Base-by-base conservation (phyloP, 35 echinoderm and acorn worm species). In the Holothuria glaberrima region DNA sequence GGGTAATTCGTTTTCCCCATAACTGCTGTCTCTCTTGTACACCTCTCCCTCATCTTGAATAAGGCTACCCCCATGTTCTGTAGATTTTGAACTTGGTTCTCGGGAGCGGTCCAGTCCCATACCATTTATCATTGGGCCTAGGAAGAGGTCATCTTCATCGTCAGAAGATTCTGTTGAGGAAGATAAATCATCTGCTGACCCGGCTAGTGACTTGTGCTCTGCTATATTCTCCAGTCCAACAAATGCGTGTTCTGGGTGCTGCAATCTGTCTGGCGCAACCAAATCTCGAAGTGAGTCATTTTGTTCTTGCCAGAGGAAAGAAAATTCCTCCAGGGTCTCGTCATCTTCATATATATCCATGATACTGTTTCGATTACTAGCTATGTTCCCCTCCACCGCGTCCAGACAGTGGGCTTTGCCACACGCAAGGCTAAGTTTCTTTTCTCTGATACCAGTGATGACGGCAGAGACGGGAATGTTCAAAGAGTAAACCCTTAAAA, bases 381-480 rank as follows among this genome's bases (percentile, higher is more conserved):
- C 61, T 52, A 87, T 67, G 65, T 71, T 71, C 9, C 85, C 85
- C 85, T 87, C 85, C 10, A 70, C 85, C 0, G 65, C 85, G 38
- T 87, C 85, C 13, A 44, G 4, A 41, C 85, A 87, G 44, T 46
- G 38, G 5, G 85, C 24, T 27, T 54, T 72, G 27, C 83, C 68
- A 21, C 91, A 90, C n/a, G 81, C 69, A 0, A 96, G 80, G 24
- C 94, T 96, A 18, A 96, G 54, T 21, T 88, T 92, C 48, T 89
- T 82, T 31, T 96, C 91, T 28, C 82, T 64, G 32, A 96, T 87
- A 6, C 87, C 91, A 20, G 81, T 89, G 35, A 96, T 74, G 44
- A 96, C 45, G 25, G 76, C 56, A 19, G 94, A 96, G 26, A 88
- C 61, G 58, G 94, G 88, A 59, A 96, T 90, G 59, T 58, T 71